Evolutionary conservation across 2,888 invertebrate genomes (phyloP).

Genomic region (Diarsia rubi): DNA sequence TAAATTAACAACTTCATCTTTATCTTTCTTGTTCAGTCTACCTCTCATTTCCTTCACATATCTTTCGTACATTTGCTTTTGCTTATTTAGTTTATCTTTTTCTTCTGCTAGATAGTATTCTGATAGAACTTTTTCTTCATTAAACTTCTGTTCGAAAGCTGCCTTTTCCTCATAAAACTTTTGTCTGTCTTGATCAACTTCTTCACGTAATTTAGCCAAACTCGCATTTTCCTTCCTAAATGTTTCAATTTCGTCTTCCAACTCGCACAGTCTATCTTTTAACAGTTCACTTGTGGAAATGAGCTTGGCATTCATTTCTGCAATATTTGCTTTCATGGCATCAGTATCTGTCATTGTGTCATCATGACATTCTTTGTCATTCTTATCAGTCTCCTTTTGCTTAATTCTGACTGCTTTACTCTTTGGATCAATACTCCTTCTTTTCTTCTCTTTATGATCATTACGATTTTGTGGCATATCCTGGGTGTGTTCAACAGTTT

Average conservation of each 20-base stretch:
- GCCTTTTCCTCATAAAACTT: conserved; percentile 92
- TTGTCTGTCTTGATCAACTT: conserved; percentile 91
- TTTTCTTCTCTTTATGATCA: conserved; percentile 61
- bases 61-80: conserved; percentile 92
- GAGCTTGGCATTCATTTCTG: conserved; percentile 87
- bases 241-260: conserved; percentile 92
- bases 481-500: conserved; percentile 75
- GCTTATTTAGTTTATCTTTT: conserved; percentile 92
- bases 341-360: conserved; percentile 78
- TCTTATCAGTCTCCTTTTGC: conserved; percentile 72
- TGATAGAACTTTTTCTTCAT: conserved; percentile 92
- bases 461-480: conserved; percentile 53
- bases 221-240: conserved; percentile 89
- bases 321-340: conserved; percentile 81
- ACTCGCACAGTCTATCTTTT: conserved; percentile 91
- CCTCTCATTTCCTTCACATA: conserved; percentile 93
- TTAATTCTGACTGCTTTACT: conserved; percentile 59
- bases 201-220: conserved; percentile 90
- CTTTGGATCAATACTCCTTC: conserved; percentile 57
- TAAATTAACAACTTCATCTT: conserved; percentile 92
- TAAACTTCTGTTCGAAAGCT: conserved; percentile 90
- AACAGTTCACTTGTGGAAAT: conserved; percentile 91
- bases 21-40: conserved; percentile 92
- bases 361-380: conserved; percentile 71
- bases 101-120: conserved; percentile 93